These are phyloP conservation scores for Vollenhovia emeryi DNA, from an alignment of 1,140 invertebrate genomes.

Conservation along the genomic window DNA sequence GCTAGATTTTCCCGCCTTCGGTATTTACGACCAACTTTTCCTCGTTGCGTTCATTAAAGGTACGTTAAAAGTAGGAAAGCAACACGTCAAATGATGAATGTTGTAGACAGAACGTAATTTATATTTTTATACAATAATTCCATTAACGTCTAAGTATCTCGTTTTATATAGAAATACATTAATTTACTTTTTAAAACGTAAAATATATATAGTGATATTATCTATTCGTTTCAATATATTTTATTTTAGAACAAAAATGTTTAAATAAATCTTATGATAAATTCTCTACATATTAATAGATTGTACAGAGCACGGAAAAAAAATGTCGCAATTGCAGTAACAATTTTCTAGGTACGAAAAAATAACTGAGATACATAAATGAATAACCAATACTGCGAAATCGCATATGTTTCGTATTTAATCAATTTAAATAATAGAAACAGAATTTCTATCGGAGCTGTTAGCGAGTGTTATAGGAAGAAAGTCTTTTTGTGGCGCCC, in stretches of 20 bases:
- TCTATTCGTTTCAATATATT: neutral
- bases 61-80: constrained; percentile 9
- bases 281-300: neutral
- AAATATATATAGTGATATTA: neutral
- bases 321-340: no score
- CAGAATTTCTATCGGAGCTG: no score
- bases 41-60: neutral
- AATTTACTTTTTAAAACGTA: neutral
- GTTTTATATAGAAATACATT: neutral
- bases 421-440: no score
- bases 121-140: neutral
- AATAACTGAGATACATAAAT: no score
- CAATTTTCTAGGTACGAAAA: no score
- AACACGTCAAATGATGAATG: neutral
- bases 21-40: constrained; percentile 7
- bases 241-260: neutral
- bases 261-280: neutral
- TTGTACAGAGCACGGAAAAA: no score
- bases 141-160: neutral
- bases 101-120: neutral
- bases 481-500: no score
- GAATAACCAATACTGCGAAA: no score
- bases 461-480: no score
- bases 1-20: constrained; percentile 31
- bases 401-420: no score